A percentile compares a stretch with the other conserved stretches of the same genome.
phyloP scores from a whole-genome alignment of 1,140 invertebrate genomes.

The roundworm (Caenorhabditis elegans) region DNA sequence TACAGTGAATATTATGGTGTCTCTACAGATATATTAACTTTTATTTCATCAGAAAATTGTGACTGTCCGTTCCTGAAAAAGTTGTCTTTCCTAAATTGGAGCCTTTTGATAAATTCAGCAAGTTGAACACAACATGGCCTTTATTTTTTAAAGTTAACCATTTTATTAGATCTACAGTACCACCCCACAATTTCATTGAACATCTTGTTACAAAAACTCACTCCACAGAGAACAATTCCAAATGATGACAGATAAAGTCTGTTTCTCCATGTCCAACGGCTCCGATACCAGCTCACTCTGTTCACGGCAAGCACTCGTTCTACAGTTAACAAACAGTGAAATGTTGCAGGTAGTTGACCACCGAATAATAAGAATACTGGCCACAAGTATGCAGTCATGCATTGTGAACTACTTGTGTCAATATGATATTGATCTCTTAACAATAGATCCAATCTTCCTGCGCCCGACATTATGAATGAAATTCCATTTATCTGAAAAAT shows the following conservation, averaged over 20 bases:
- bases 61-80: too few species aligned
- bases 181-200: not conserved
- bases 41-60: too few species aligned
- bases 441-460: not conserved
- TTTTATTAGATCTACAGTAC: too few species aligned
- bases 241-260: slow-evolving; percentile 9
- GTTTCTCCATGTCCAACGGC: not conserved
- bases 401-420: slow-evolving; percentile 13
- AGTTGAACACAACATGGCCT: too few species aligned
- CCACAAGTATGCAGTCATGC: slow-evolving; percentile 9
- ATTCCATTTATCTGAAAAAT: slow-evolving; percentile 21
- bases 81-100: too few species aligned
- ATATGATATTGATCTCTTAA: not conserved
- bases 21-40: too few species aligned
- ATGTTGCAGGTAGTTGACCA: slow-evolving; percentile 28
- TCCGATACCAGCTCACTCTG: slow-evolving; percentile 21
- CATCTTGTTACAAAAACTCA: not conserved
- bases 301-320: slow-evolving; percentile 28
- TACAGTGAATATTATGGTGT: too few species aligned
- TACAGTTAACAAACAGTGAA: slow-evolving; percentile 3
- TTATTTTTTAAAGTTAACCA: too few species aligned
- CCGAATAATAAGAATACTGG: not conserved
- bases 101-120: too few species aligned
- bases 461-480: slow-evolving; percentile 9
- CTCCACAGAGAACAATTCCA: not conserved